A percentile compares a stretch with the other conserved stretches of the same genome.
phyloP scores from a whole-genome alignment of 2,797 vertebrate species.

The Pelodytes ibericus region DNA sequence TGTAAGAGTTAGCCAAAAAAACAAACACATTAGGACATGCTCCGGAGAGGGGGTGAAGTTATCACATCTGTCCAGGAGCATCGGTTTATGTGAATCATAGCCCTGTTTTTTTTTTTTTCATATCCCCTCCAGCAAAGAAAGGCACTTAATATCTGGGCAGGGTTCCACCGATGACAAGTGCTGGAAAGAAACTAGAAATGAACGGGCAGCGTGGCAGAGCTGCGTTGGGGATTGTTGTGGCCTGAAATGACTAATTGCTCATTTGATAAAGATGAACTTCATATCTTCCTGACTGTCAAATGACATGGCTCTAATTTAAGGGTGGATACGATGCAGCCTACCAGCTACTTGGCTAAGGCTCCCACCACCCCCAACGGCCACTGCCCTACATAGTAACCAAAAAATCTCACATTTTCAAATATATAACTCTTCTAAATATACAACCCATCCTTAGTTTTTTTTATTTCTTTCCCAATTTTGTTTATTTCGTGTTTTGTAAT shows the following conservation, averaged over 20 bases:
- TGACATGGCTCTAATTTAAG: background rate
- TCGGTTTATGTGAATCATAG: conserved; percentile 13
- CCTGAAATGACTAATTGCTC: background rate
- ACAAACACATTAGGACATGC: conserved; percentile 31
- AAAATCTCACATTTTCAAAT: too few relatives aligned
- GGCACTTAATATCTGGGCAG: conserved; percentile 27
- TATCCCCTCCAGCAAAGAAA: conserved; percentile 4
- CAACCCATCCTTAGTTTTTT: too few relatives aligned
- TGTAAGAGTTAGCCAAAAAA: background rate
- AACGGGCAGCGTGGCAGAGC: background rate
- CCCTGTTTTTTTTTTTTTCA: background rate
- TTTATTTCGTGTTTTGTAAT: too few relatives aligned
- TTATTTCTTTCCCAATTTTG: too few relatives aligned
- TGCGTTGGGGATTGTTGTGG: background rate
- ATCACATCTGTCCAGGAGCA: background rate
- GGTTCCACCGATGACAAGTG: conserved; percentile 21
- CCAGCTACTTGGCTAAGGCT: too few relatives aligned
- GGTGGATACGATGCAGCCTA: background rate
- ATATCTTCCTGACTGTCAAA: background rate
- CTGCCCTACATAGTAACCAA: too few relatives aligned
- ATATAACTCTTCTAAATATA: too few relatives aligned
- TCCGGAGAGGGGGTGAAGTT: background rate
- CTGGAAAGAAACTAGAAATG: background rate
- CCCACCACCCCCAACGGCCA: too few relatives aligned
- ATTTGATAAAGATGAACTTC: background rate